Percentiles rank a stretch among this genome's conserved stretches.
Evolutionary conservation across 2,797 vertebrate species (phyloP).

Genomic region (Poecilia velifera): DNA sequence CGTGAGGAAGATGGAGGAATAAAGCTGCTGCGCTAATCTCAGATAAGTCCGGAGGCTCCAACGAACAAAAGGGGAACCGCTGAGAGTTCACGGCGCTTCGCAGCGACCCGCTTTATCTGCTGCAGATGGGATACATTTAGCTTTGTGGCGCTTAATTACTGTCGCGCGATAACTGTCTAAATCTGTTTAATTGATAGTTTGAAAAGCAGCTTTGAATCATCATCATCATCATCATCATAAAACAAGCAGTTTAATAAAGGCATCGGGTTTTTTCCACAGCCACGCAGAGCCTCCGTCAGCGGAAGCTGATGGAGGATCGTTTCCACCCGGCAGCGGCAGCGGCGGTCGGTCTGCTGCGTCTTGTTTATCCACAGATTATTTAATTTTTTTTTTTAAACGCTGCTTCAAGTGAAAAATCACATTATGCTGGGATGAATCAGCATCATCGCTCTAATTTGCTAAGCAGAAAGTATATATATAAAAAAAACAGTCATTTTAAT

Average conservation of each 20-base stretch:
- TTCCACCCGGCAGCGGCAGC: too few relatives aligned
- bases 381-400: neutral
- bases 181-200: conserved; percentile 50
- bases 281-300: neutral
- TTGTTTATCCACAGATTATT: neutral
- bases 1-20: conserved; percentile 7
- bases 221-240: conserved; percentile 1
- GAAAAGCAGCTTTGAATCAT: conserved; percentile 31
- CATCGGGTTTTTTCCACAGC: conserved; percentile 8
- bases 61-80: conserved; percentile 30
- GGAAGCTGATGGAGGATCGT: neutral
- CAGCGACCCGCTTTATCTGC: conserved; percentile 32
- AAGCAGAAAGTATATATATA: neutral
- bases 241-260: conserved; percentile 15
- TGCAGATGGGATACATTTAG: conserved; percentile 42
- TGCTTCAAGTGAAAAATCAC: neutral
- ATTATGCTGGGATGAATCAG: neutral
- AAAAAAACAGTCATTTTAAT: neutral
- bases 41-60: conserved; percentile 24
- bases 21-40: neutral
- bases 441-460: neutral
- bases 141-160: conserved; percentile 50
- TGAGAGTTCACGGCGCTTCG: conserved; percentile 17
- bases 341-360: too few relatives aligned
- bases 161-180: conserved; percentile 33